Percentiles rank a stretch among this genome's conserved stretches.
phyloP scores from a whole-genome alignment of 1,140 invertebrate genomes.

The Calliopsis andreniformis region DNA sequence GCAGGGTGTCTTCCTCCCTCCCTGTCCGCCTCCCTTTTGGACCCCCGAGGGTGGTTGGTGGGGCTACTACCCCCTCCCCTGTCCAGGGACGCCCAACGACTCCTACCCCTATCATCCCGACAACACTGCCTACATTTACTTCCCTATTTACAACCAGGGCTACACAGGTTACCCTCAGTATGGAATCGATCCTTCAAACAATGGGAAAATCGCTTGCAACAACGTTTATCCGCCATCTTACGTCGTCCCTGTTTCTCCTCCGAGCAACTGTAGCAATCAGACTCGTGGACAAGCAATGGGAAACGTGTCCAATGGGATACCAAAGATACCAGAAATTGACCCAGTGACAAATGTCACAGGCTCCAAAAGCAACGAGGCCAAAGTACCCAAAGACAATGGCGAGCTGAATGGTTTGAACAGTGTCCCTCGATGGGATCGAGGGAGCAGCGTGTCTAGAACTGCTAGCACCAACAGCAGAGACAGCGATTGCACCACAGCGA shows the following conservation, averaged over 20 bases:
- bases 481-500: constrained; percentile 40
- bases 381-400: neutral
- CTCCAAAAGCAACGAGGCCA: neutral
- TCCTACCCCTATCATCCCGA: constrained; percentile 56
- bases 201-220: neutral
- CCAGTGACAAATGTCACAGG: neutral
- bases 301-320: too few relatives aligned
- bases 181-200: neutral
- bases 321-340: neutral
- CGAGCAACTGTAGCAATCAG: neutral
- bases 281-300: neutral
- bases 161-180: neutral
- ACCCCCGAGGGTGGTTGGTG: constrained; percentile 69
- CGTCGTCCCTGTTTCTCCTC: neutral
- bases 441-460: constrained; percentile 10
- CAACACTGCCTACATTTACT: constrained; percentile 60
- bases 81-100: constrained; percentile 43
- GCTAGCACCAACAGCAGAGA: constrained; percentile 33
- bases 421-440: constrained; percentile 3
- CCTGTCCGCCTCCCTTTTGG: constrained; percentile 58
- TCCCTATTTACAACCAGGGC: constrained; percentile 63
- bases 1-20: constrained; percentile 69
- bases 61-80: constrained; percentile 69
- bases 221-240: constrained; percentile 2
- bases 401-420: neutral